Conservation (phyloP, 1,140 invertebrate genomes). For the Lethrus apterus region DNA sequence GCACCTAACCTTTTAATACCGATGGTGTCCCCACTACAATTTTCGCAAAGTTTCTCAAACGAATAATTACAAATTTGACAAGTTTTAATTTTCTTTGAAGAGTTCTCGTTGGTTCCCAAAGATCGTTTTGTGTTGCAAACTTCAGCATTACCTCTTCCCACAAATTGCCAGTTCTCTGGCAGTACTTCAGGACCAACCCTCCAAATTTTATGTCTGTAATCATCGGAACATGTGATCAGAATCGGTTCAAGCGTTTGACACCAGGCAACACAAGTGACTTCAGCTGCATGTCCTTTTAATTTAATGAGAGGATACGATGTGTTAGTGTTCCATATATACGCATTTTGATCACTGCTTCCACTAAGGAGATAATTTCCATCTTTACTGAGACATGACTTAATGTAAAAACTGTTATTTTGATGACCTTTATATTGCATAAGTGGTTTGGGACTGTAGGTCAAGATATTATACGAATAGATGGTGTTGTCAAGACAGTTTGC, state of each 20-base stretch:
- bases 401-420: conserved; percentile 71
- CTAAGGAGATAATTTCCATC: conserved; percentile 73
- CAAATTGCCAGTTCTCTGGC: conserved; percentile 42
- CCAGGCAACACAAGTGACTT: conserved; percentile 82
- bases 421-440: conserved; percentile 58
- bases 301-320: conserved; percentile 57
- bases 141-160: conserved; percentile 49
- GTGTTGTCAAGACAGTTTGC: conserved; percentile 79
- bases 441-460: conserved; percentile 60
- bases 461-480: conserved; percentile 78
- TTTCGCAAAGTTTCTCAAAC: conserved; percentile 5
- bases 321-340: conserved; percentile 74
- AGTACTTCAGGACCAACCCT: conserved; percentile 51
- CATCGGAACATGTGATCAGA: conserved; percentile 74
- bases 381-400: conserved; percentile 70
- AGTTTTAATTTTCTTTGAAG: neutral
- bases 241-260: conserved; percentile 46
- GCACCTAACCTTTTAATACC: neutral
- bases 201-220: conserved; percentile 71
- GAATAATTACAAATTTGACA: neutral
- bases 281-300: conserved; percentile 65
- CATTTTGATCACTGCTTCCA: conserved; percentile 75
- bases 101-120: neutral
- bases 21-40: neutral
- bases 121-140: conserved; percentile 17